These are phyloP conservation scores for Pterocles orientalis DNA, from an alignment of 2,113 vertebrate species.

Conservation along the genomic window DNA sequence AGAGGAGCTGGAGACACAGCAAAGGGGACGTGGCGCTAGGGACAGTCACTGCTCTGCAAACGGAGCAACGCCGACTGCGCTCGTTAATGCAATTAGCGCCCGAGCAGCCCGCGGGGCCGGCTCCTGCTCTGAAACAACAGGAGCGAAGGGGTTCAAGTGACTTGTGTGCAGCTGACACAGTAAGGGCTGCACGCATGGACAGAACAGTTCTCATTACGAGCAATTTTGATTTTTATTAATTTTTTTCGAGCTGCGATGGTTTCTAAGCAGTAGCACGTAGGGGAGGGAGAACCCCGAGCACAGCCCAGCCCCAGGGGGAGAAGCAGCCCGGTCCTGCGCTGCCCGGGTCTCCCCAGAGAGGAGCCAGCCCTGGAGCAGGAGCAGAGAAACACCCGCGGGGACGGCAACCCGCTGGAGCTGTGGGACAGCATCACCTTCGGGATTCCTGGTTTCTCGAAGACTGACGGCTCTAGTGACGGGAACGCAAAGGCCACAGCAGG, in stretches of 20 bases:
- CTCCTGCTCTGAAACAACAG: not conserved
- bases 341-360: not conserved
- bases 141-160: not conserved
- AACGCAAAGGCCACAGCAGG: not conserved
- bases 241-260: not conserved
- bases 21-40: no score
- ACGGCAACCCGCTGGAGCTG: not conserved
- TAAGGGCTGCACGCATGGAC: not conserved
- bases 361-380: not conserved
- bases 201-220: not conserved
- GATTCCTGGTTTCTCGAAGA: not conserved
- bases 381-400: not conserved
- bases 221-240: not conserved
- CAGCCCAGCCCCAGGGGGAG: not conserved
- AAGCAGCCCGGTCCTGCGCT: not conserved
- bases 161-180: not conserved
- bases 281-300: not conserved
- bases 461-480: not conserved
- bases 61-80: rapidly evolving
- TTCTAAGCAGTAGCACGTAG: not conserved
- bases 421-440: not conserved
- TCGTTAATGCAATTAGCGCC: rapidly evolving
- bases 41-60: not conserved
- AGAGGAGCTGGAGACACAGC: no score
- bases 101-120: rapidly evolving